These are phyloP conservation scores for Sinocyclocheilus anshuiensis DNA, from an alignment of 2,113 vertebrate species.

Conservation along the genomic window DNA sequence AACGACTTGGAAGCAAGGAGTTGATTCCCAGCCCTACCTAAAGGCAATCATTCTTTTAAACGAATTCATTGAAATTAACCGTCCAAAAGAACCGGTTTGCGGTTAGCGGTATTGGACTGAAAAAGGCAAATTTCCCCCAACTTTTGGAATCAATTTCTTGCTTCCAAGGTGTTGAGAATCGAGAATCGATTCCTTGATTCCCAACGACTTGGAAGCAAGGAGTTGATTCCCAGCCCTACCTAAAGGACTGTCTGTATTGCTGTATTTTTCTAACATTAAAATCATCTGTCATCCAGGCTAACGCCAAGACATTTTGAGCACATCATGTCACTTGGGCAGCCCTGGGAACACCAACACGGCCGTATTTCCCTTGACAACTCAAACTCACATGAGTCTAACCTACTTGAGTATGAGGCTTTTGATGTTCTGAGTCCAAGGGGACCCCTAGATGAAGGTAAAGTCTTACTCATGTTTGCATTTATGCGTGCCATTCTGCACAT, in stretches of 20 bases:
- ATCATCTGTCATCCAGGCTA: conserved; percentile 12
- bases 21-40: not conserved
- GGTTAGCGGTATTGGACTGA: too few relatives aligned
- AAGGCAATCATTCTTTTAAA: too few relatives aligned
- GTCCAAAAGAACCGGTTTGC: too few relatives aligned
- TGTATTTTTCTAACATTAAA: not conserved
- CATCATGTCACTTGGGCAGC: not conserved
- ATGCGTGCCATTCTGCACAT: not conserved
- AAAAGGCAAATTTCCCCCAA: too few relatives aligned
- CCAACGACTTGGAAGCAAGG: too few relatives aligned
- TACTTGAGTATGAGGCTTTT: not conserved
- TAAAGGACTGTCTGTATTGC: not conserved
- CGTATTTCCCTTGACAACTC: not conserved
- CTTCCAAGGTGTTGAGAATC: too few relatives aligned
- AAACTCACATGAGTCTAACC: not conserved
- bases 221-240: not conserved
- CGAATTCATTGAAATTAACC: too few relatives aligned
- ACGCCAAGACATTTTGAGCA: conserved; percentile 4
- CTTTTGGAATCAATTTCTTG: too few relatives aligned
- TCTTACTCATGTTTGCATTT: not conserved
- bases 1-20: too few relatives aligned
- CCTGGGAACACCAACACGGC: not conserved
- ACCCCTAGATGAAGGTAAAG: not conserved
- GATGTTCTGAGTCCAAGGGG: not conserved
- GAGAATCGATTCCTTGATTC: too few relatives aligned